Conservation (phyloP, 2,113 vertebrate species). For the Cyanoramphus novaezelandiae region DNA sequence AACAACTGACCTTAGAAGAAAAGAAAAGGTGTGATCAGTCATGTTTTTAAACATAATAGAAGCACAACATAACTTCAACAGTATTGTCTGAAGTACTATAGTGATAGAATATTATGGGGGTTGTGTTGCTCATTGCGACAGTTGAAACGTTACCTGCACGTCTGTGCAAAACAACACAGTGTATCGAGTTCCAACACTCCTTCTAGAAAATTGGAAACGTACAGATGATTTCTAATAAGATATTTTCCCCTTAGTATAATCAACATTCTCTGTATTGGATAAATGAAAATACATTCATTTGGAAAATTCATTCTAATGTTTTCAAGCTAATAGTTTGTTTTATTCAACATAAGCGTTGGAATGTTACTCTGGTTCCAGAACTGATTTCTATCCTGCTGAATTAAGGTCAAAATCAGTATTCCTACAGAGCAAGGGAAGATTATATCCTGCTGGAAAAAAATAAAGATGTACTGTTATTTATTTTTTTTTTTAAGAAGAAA, state of each 20-base stretch:
- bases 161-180: background rate
- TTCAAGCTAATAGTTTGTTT: background rate
- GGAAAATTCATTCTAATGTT: background rate
- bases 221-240: background rate
- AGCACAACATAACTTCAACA: background rate
- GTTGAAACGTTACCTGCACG: background rate
- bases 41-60: background rate
- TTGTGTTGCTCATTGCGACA: background rate
- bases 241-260: background rate
- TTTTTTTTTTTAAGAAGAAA: background rate
- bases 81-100: background rate
- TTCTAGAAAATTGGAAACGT: background rate
- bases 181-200: background rate
- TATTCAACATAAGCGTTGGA: background rate
- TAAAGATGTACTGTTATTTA: background rate
- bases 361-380: background rate
- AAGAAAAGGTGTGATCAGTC: background rate
- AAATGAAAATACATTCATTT: background rate
- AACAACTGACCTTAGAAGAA: background rate
- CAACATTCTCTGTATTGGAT: background rate
- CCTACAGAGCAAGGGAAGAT: background rate
- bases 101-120: background rate
- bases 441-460: background rate
- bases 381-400: background rate
- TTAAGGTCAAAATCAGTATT: slow-evolving; percentile 17